Evolutionary conservation across 2,888 invertebrate species (phyloP).

Genomic region (Cerastis leucographa): DNA sequence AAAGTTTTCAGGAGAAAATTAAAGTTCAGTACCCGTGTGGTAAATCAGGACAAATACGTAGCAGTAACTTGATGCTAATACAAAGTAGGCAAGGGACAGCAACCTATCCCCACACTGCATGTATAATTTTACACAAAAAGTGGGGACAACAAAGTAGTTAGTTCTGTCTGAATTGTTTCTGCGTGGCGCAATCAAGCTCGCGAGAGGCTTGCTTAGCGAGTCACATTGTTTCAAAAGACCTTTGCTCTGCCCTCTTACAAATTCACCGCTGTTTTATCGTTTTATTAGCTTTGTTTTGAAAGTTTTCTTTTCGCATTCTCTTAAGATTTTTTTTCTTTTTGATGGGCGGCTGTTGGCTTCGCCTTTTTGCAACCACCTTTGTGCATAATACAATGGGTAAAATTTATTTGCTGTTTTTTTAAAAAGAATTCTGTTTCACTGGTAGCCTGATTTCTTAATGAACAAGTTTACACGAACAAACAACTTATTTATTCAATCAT

Average conservation of each 20-base stretch:
- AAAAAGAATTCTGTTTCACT: slow-evolving; percentile 59
- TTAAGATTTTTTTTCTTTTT: slow-evolving; percentile 80
- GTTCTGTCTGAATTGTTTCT: slow-evolving; percentile 73
- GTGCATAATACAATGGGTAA: slow-evolving; percentile 63
- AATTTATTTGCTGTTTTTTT: slow-evolving; percentile 59
- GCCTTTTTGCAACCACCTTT: slow-evolving; percentile 61
- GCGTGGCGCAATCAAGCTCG: slow-evolving; percentile 76
- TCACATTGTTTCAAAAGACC: slow-evolving; percentile 83
- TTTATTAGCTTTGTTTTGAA: slow-evolving; percentile 85
- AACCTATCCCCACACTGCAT: slow-evolving; percentile 44
- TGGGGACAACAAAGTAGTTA: slow-evolving; percentile 70
- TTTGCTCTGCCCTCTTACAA: slow-evolving; percentile 80
- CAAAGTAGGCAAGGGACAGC: slow-evolving; percentile 34
- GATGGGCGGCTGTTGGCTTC: slow-evolving; percentile 72
- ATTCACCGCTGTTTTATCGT: slow-evolving; percentile 83
- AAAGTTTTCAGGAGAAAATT: slow-evolving; percentile 39
- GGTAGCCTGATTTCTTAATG: slow-evolving; percentile 60
- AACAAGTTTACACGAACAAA: slow-evolving; percentile 54
- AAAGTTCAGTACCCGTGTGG: slow-evolving; percentile 17
- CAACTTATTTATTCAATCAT: slow-evolving; percentile 23
- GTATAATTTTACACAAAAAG: slow-evolving; percentile 61
- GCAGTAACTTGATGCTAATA: slow-evolving; percentile 26
- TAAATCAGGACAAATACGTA: slow-evolving; percentile 33
- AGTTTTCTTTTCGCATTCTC: slow-evolving; percentile 78
- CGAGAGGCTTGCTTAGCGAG: slow-evolving; percentile 74